phyloP scores from a whole-genome alignment of 1,140 invertebrate genomes.

The Conus betulinus region DNA sequence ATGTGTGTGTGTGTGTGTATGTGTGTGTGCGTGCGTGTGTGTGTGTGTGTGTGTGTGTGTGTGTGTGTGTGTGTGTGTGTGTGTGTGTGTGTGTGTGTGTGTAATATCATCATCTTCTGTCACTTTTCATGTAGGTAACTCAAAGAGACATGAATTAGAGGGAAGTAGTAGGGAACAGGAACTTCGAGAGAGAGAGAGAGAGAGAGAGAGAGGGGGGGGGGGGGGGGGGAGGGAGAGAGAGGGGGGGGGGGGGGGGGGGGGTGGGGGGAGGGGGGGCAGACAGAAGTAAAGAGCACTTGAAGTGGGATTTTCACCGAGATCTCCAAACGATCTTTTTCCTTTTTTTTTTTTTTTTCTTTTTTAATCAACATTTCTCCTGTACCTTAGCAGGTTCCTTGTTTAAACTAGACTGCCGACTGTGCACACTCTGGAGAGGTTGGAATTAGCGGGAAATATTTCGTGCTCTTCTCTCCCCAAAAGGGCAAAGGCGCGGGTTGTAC shows the following conservation, averaged over 20 bases:
- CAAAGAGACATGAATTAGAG: not conserved
- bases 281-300: not conserved
- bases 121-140: too few species aligned
- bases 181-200: not conserved
- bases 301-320: too few species aligned
- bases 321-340: not conserved
- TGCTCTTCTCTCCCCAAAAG: not conserved
- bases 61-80: too few species aligned
- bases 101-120: too few species aligned
- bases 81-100: too few species aligned
- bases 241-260: not conserved
- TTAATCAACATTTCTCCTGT: constrained; percentile 4
- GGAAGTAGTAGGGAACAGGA: not conserved
- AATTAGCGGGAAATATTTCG: constrained; percentile 34
- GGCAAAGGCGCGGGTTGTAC: constrained; percentile 1
- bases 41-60: too few species aligned
- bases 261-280: not conserved
- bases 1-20: too few species aligned
- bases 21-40: too few species aligned
- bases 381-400: not conserved
- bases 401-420: constrained; percentile 2
- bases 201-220: not conserved
- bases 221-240: too few species aligned
- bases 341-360: not conserved
- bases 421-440: not conserved